Base-by-base conservation (phyloP, 2,113 vertebrate species). In the Festucalex cinctus region DNA sequence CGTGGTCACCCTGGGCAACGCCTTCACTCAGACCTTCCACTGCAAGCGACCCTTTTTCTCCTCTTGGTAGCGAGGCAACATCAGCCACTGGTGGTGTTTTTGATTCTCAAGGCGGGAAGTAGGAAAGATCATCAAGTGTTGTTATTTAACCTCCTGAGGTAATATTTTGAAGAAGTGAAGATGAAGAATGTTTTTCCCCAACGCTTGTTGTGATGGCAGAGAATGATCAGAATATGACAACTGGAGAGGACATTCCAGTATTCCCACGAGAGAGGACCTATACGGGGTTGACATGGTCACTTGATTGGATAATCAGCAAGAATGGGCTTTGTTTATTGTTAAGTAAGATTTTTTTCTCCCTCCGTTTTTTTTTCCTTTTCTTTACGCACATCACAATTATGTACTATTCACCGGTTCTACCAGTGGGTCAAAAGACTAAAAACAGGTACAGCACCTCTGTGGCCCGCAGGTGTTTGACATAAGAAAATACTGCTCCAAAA, bases 21-120 rank as follows among this genome's bases (percentile, higher is more conserved):
- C 93, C 0, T 98, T 98, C 84, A 99, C 96, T 1, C 97, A 99
- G 85, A 98, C 95, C 4, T 93, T 99, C 77, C 94, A 97, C 81
- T 97, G 95, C 93, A 94, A 96, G 81, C 94, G 96, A 68, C 97
- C 97, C 0, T 98, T 99, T 76, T 99, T 98, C 81, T 93, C 96
- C 60, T 97, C 95, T 71, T 99, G 97, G 96, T 98, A 95, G 89
- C 73, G 60, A 54, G 44, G 59, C 48, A 32, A 20, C 17, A 28
- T 69, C 24, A 69, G 39, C 48, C 28, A 22, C 9, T 9, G 1
- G 16, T 17, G 53, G 56, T 66, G n/a, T 20, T 56, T 74, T 61
- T 24, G 20, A 17, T 56, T 63, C 57, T 56, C 10, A 68, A 39
- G 37, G 51, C 51, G 14, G 58, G 48, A 36, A 63, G 16, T 12